phyloP scores from a whole-genome alignment of 2,888 invertebrate genomes.

The Cryptocephalus moraei region DNA sequence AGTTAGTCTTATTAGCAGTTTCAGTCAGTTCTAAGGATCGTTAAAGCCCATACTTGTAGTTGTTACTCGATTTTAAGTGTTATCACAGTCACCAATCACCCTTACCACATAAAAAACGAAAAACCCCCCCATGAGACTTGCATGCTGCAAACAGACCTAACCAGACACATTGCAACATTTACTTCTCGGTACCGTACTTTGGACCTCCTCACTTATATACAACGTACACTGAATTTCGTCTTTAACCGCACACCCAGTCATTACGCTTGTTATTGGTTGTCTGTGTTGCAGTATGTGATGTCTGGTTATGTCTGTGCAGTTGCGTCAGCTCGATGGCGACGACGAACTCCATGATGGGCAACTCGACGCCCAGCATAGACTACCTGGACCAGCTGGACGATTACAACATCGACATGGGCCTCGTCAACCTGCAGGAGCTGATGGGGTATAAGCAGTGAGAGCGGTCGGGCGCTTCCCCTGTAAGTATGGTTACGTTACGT shows the following conservation, averaged over 20 bases:
- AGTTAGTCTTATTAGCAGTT: no score
- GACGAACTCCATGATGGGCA: conserved; percentile 25
- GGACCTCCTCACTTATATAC: not conserved
- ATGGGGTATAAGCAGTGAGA: conserved; percentile 28
- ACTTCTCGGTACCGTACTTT: conserved; percentile 3
- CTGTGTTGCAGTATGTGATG: conserved; percentile 40
- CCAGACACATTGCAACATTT: conserved; percentile 38
- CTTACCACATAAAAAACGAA: no score
- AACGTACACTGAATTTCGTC: not conserved
- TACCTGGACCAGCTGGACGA: conserved; percentile 34
- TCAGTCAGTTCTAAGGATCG: no score
- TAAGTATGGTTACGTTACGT: no score
- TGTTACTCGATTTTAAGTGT: no score
- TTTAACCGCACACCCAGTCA: no score
- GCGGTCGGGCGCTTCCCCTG: no score
- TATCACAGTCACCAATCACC: no score
- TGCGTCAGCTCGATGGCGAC: conserved; percentile 36
- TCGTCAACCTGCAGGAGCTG: conserved; percentile 33
- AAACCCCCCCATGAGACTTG: conserved; percentile 5
- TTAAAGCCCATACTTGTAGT: no score
- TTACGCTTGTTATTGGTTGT: conserved; percentile 24
- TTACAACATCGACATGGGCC: conserved; percentile 29
- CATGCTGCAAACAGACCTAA: conserved; percentile 42
- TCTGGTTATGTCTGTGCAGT: conserved; percentile 41
- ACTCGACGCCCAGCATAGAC: conserved; percentile 28